Conservation (phyloP, 2,797 vertebrate genomes). For the Spondyliosoma cantharus region DNA sequence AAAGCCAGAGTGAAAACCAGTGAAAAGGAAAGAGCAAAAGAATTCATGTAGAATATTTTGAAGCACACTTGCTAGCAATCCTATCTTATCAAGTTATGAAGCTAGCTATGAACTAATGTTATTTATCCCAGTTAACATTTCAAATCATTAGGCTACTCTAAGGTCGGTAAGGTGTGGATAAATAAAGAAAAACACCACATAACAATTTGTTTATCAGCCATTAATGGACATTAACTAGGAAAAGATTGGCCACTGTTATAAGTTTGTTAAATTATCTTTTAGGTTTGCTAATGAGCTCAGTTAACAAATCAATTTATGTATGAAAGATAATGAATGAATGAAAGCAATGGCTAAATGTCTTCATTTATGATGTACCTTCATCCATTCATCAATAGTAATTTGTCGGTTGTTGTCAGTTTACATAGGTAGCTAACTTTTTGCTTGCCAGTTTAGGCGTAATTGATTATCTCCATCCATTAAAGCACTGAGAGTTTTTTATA, state of each 20-base stretch:
- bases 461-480: no score
- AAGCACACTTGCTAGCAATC: background rate
- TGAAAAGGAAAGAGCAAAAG: conserved; percentile 9
- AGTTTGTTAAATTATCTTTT: no score
- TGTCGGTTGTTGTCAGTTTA: no score
- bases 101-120: background rate
- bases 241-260: background rate
- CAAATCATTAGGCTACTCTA: background rate
- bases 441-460: no score
- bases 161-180: background rate
- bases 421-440: background rate
- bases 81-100: background rate
- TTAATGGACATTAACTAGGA: background rate
- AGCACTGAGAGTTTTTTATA: no score
- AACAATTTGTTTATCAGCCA: background rate
- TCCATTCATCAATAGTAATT: no score
- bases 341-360: no score
- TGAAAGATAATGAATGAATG: no score
- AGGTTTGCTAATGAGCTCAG: no score
- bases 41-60: background rate
- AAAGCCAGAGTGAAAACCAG: background rate
- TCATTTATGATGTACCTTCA: no score
- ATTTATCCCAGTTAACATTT: background rate
- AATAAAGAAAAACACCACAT: background rate
- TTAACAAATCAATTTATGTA: no score